phyloP scores from a whole-genome alignment of 2,113 vertebrate species.

The Onychostoma macrolepis region DNA sequence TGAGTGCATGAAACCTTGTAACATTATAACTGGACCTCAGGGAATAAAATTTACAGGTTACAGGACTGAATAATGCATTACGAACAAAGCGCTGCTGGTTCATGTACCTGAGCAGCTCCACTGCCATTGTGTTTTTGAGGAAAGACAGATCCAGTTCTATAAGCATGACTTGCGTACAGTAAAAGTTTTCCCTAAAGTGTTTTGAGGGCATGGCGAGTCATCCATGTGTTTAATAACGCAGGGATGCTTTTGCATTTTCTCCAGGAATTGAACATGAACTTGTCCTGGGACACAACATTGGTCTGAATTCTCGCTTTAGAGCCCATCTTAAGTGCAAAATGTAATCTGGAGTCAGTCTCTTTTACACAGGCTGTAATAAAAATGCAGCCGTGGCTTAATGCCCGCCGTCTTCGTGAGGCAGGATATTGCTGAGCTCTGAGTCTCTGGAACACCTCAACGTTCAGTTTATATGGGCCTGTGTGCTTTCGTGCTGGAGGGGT shows the following conservation, averaged over 20 bases:
- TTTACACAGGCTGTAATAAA: slow-evolving; percentile 66
- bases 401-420: slow-evolving; percentile 64
- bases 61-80: neutral
- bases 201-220: neutral
- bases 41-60: neutral
- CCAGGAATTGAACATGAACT: slow-evolving; percentile 21
- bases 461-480: slow-evolving; percentile 54
- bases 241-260: neutral
- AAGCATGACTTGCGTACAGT: neutral
- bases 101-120: neutral
- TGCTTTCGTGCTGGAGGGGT: neutral
- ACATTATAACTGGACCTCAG: neutral
- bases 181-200: neutral
- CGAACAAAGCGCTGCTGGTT: neutral
- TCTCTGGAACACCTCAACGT: slow-evolving; percentile 70
- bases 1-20: neutral
- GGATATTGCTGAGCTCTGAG: slow-evolving; percentile 65
- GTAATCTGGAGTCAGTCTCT: slow-evolving; percentile 67
- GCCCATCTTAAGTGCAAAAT: slow-evolving; percentile 57
- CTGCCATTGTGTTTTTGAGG: neutral
- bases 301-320: slow-evolving; percentile 50
- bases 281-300: slow-evolving; percentile 11
- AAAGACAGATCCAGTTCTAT: slow-evolving; percentile 6
- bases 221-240: neutral
- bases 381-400: slow-evolving; percentile 59